phyloP scores from a whole-genome alignment of 2,888 invertebrate genomes.

The Ptychoptera albimana region DNA sequence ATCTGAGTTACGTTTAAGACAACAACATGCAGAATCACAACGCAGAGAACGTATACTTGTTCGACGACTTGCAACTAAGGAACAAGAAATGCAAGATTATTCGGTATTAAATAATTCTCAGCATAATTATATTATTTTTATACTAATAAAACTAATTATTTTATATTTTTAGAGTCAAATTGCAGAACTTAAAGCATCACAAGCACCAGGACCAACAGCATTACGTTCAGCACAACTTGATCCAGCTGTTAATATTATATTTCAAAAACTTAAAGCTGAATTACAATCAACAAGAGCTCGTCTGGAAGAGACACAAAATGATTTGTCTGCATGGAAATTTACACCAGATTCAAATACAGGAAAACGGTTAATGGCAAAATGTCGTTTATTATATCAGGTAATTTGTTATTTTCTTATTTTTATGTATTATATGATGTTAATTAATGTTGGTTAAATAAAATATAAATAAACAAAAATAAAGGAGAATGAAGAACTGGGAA shows the following conservation, averaged over 20 bases:
- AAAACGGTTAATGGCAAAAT: constrained; percentile 94
- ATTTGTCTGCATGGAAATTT: constrained; percentile 97
- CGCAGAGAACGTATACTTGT: constrained; percentile 85
- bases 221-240: constrained; percentile 76
- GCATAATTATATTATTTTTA: constrained; percentile 21
- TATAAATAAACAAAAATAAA: constrained; percentile 2
- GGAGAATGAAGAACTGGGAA: constrained; percentile 94
- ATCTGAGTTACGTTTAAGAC: constrained; percentile 61
- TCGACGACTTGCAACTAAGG: constrained; percentile 83
- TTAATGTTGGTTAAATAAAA: neutral
- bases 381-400: constrained; percentile 72
- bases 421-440: neutral
- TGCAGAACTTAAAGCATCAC: constrained; percentile 78
- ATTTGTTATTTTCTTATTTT: neutral
- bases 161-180: constrained; percentile 61
- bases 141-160: constrained; percentile 1
- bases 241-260: constrained; percentile 87
- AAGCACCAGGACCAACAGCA: constrained; percentile 59
- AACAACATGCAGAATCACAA: constrained; percentile 72
- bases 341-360: constrained; percentile 99
- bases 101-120: constrained; percentile 42
- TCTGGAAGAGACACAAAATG: constrained; percentile 93
- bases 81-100: constrained; percentile 93
- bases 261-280: constrained; percentile 82
- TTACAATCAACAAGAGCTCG: constrained; percentile 76